Conservation (phyloP, 2,797 vertebrate species). For the Paramormyrops hopkinsi region DNA sequence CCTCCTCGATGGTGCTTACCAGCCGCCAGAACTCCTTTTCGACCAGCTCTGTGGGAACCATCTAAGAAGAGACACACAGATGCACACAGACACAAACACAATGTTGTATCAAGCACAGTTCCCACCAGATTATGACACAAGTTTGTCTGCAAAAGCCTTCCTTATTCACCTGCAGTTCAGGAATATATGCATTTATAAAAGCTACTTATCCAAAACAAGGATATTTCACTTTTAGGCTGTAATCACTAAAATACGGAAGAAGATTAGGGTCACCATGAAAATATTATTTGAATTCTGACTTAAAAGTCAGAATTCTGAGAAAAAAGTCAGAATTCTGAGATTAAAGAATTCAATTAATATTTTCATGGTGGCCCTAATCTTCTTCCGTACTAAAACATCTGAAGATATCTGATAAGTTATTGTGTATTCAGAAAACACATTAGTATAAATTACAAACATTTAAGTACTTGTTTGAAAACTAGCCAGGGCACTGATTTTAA, state of each 20-base stretch:
- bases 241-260: neutral
- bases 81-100: neutral
- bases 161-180: neutral
- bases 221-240: neutral
- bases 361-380: too few relatives aligned
- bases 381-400: neutral
- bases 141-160: neutral
- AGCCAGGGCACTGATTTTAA: neutral
- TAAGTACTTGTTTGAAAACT: neutral
- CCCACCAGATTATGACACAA: neutral
- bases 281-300: too few relatives aligned
- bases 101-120: neutral
- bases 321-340: too few relatives aligned
- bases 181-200: neutral
- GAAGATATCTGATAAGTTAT: neutral
- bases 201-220: neutral
- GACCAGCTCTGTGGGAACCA: slow-evolving; percentile 96
- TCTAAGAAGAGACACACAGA: slow-evolving; percentile 55
- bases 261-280: too few relatives aligned
- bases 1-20: slow-evolving; percentile 93
- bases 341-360: too few relatives aligned
- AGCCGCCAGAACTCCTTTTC: slow-evolving; percentile 98
- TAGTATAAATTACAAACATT: neutral
- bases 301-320: too few relatives aligned
- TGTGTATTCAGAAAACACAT: neutral